Evolutionary conservation across 1,140 invertebrate genomes (phyloP).

Genomic region (Meloidogyne hapla): DNA sequence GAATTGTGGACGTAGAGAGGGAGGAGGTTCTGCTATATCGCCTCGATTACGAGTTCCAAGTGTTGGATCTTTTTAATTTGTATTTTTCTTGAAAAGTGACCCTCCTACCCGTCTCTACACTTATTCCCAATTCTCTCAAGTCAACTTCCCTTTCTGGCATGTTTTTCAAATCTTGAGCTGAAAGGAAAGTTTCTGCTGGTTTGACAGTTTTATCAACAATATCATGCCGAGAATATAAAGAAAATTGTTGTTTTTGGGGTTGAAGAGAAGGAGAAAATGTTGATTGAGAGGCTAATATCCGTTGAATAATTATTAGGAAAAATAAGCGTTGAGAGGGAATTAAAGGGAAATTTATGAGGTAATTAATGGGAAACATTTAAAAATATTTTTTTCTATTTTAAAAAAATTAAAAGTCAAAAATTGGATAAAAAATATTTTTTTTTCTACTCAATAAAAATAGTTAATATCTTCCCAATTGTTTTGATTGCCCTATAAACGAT

Average conservation of each 20-base stretch:
- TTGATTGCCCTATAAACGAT: slow-evolving; percentile 1
- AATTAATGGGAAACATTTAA: neutral
- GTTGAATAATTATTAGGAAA: neutral
- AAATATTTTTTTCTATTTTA: neutral
- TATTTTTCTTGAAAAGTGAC: neutral
- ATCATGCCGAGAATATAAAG: slow-evolving; percentile 23
- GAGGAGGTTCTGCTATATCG: neutral
- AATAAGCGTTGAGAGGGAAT: neutral
- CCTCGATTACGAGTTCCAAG: neutral
- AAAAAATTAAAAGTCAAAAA: neutral
- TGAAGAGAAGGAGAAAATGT: slow-evolving; percentile 4
- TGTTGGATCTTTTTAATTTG: neutral
- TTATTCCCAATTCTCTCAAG: slow-evolving; percentile 17
- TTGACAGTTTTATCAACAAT: slow-evolving; percentile 46
- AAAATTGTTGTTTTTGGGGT: slow-evolving; percentile 8
- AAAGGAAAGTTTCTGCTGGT: slow-evolving; percentile 42
- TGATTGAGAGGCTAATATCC: neutral
- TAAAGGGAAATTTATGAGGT: neutral
- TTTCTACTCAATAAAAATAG: too few relatives aligned
- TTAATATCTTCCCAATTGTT: too few relatives aligned
- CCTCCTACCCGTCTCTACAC: neutral
- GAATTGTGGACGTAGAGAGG: slow-evolving; percentile 4
- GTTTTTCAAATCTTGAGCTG: slow-evolving; percentile 40
- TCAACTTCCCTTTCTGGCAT: slow-evolving; percentile 44
- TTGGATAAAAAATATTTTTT: too few relatives aligned